Evolutionary conservation across 2,888 invertebrate genomes (phyloP).

Genomic region (Andrena dorsata): DNA sequence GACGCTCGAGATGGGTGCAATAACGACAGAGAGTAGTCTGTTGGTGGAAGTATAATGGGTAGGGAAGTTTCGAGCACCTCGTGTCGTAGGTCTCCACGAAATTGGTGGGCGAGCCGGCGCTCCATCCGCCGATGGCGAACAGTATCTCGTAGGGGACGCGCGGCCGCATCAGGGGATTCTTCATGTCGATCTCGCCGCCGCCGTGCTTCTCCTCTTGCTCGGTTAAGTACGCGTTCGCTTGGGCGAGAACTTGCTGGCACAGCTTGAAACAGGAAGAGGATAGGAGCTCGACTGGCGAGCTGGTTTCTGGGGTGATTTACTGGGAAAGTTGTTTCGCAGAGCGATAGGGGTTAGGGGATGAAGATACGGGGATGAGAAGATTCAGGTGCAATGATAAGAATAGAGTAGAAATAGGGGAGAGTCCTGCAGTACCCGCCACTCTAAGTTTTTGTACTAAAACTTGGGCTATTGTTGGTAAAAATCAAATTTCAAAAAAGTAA

Average conservation of each 20-base stretch:
- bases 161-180: constrained; percentile 89
- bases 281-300: neutral
- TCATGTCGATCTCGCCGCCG: constrained; percentile 86
- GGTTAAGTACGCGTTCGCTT: constrained; percentile 86
- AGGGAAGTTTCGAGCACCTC: constrained; percentile 85
- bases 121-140: constrained; percentile 94
- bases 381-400: neutral
- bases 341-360: neutral
- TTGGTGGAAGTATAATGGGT: neutral
- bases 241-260: constrained; percentile 86
- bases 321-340: neutral
- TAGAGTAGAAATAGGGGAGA: neutral
- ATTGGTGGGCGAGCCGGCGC: constrained; percentile 93
- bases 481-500: too few species aligned
- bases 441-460: too few species aligned
- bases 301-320: neutral
- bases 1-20: neutral
- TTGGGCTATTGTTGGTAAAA: too few species aligned
- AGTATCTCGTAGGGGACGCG: constrained; percentile 92
- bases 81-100: constrained; percentile 92
- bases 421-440: neutral
- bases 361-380: neutral
- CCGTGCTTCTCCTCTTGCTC: constrained; percentile 83
- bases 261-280: constrained; percentile 80
- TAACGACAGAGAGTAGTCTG: neutral